These are phyloP conservation scores for Sesamia inferens DNA, from an alignment of 2,888 invertebrate genomes.

Conservation along the genomic window DNA sequence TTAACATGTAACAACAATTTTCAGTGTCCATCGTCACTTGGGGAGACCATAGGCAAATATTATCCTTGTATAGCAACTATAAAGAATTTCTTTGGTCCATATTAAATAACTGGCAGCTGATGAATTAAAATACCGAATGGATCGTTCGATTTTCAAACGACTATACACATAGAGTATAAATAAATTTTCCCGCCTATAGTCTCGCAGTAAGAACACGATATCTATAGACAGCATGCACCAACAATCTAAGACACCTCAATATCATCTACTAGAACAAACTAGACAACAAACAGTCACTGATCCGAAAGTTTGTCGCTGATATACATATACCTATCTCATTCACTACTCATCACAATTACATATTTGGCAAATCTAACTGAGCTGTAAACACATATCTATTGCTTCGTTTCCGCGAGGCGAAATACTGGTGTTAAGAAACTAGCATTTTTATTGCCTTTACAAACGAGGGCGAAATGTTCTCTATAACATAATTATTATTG, in stretches of 20 bases:
- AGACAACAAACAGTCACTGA: conserved; percentile 86
- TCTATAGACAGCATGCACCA: conserved; percentile 83
- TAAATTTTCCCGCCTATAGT: conserved; percentile 63
- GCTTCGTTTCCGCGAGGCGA: conserved; percentile 57
- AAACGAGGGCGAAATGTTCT: conserved; percentile 36
- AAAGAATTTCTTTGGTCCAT: conserved; percentile 79
- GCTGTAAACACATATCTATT: conserved; percentile 71
- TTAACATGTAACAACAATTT: conserved; percentile 84
- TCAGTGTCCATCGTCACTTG: conserved; percentile 69
- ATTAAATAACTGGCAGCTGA: conserved; percentile 66
- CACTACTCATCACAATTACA: conserved; percentile 85
- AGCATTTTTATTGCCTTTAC: conserved; percentile 38
- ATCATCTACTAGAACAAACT: conserved; percentile 84
- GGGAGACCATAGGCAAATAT: conserved; percentile 67
- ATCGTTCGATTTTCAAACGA: conserved; percentile 45
- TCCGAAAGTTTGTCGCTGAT: conserved; percentile 82
- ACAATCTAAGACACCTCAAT: conserved; percentile 87
- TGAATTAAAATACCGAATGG: conserved; percentile 47
- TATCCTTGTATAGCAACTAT: conserved; percentile 59
- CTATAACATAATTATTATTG: conserved; percentile 25
- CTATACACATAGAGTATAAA: conserved; percentile 49
- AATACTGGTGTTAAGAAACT: conserved; percentile 55
- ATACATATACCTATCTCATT: conserved; percentile 72
- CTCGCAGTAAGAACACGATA: conserved; percentile 70
- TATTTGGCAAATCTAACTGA: conserved; percentile 87